A percentile compares a stretch with the other conserved stretches of the same genome.
These are phyloP conservation scores for Agriotes lineatus DNA, from an alignment of 2,888 invertebrate genomes.

Conservation along the genomic window DNA sequence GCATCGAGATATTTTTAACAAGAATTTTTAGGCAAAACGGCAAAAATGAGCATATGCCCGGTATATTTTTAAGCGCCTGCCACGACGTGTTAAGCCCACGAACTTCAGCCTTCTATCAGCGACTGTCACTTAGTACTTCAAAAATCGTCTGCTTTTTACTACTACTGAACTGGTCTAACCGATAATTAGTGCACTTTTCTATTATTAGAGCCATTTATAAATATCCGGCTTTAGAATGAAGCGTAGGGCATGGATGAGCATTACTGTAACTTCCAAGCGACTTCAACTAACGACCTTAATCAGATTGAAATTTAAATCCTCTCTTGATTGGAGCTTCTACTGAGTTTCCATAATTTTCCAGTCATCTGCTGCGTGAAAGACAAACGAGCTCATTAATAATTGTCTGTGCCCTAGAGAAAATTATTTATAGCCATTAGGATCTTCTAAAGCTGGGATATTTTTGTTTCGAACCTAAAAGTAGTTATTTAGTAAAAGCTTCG, in stretches of 20 bases:
- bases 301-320: not conserved
- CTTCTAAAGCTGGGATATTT: not conserved
- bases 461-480: not conserved
- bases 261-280: not conserved
- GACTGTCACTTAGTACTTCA: not conserved
- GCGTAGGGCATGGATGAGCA: not conserved
- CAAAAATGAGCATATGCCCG: not conserved
- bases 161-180: not conserved
- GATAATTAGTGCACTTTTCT: conserved; percentile 9
- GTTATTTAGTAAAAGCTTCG: too few species aligned
- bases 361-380: conserved; percentile 2
- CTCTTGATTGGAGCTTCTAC: not conserved
- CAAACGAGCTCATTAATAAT: conserved; percentile 15
- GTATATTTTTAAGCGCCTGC: not conserved
- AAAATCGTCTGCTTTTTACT: not conserved
- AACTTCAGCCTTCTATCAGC: not conserved
- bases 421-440: not conserved
- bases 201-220: not conserved
- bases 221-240: too few species aligned
- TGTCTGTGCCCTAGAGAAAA: not conserved
- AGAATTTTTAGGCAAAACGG: not conserved
- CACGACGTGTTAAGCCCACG: not conserved
- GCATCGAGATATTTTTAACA: too few species aligned
- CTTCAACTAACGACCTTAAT: not conserved
- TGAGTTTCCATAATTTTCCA: conserved; percentile 8